Conservation (phyloP, 2,113 vertebrate genomes). For the chimpanzee (Pan troglodytes) region DNA sequence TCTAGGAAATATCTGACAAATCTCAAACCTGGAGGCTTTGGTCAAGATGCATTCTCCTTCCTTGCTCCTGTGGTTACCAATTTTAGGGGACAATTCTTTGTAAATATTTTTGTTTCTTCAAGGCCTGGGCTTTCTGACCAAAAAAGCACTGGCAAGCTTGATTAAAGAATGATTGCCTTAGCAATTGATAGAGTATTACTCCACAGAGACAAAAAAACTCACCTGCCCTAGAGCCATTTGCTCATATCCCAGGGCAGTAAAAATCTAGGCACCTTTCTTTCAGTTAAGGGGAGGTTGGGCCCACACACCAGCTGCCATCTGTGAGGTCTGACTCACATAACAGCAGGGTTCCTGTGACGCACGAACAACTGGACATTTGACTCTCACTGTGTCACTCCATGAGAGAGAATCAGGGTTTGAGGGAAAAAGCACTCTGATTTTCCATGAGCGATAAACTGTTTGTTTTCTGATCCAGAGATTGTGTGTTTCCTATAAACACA, state of each 20-base stretch:
- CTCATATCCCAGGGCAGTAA: not conserved
- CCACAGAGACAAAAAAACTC: not conserved
- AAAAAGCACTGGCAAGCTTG: not conserved
- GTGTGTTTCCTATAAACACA: not conserved
- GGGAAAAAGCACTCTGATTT: not conserved
- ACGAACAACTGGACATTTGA: not conserved
- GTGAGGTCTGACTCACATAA: not conserved
- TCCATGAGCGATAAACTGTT: not conserved
- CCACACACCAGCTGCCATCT: not conserved
- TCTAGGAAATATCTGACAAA: not conserved
- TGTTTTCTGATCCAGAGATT: not conserved
- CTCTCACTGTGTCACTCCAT: not conserved
- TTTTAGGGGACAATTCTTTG: not conserved
- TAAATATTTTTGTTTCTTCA: not conserved
- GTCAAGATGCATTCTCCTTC: not conserved
- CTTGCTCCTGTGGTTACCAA: not conserved
- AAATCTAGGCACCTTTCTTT: not conserved
- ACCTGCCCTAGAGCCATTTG: not conserved
- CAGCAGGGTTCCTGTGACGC: not conserved
- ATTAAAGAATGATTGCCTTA: not conserved
- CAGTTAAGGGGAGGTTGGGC: rapidly evolving
- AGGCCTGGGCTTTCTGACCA: not conserved
- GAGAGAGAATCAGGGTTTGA: too few relatives aligned
- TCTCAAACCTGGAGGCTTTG: not conserved
- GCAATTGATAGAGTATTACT: not conserved